Conservation (phyloP, 1,140 invertebrate species). For the Campoletis sonorensis region DNA sequence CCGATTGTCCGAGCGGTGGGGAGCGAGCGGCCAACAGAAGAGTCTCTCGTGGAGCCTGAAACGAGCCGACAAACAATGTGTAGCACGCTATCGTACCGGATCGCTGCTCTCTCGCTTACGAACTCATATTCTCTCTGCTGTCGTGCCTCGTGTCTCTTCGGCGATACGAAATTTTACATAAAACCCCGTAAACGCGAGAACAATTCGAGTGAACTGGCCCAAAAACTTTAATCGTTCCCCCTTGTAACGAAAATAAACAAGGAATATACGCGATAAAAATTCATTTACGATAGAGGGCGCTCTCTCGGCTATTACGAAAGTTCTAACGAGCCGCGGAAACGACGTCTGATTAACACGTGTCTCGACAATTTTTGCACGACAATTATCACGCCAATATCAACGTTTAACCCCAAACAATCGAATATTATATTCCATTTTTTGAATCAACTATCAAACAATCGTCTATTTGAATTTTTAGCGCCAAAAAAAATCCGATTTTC, state of each 20-base stretch:
- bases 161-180: background rate
- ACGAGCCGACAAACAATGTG: constrained; percentile 65
- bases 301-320: no score
- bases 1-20: constrained; percentile 28
- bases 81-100: constrained; percentile 63
- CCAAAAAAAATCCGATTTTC: background rate
- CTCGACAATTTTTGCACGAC: constrained; percentile 12
- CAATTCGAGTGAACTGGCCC: constrained; percentile 21
- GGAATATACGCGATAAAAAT: background rate
- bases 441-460: background rate
- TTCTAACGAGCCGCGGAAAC: constrained; percentile 44
- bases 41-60: constrained; percentile 43
- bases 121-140: background rate
- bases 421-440: background rate
- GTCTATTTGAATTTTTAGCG: no score
- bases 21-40: constrained; percentile 22
- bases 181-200: background rate
- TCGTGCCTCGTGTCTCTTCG: background rate
- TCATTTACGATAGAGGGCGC: background rate
- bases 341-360: constrained; percentile 44
- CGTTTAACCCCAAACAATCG: background rate
- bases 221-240: background rate
- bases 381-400: constrained; percentile 45
- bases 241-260: constrained; percentile 5
- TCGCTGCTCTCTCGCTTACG: constrained; percentile 54